phyloP scores from a whole-genome alignment of 1,140 invertebrate species.

The Eufriesea mexicana region DNA sequence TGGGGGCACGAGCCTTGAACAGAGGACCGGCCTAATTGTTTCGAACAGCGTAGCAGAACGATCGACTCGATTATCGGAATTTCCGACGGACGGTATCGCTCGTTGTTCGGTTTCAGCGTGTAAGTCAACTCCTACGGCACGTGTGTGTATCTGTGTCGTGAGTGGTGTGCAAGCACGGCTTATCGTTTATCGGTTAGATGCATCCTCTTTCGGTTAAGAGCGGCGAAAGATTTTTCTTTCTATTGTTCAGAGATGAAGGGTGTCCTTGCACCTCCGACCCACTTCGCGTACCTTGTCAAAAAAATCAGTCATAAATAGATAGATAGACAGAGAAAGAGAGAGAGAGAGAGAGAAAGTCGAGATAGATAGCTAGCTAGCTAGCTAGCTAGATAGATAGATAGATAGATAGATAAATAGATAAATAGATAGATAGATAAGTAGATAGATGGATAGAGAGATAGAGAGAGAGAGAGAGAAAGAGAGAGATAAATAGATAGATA shows the following conservation, averaged over 20 bases:
- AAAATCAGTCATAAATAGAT: conserved; percentile 34
- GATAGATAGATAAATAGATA: not conserved
- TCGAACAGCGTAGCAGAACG: not conserved
- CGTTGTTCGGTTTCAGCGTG: conserved; percentile 20
- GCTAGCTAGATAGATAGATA: not conserved
- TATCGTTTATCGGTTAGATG: conserved; percentile 36
- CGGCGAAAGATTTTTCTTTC: not conserved
- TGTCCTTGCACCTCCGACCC: conserved; percentile 76
- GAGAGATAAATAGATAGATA: not conserved
- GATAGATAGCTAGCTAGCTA: no score
- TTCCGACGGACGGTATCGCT: conserved; percentile 21
- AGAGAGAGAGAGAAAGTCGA: not conserved
- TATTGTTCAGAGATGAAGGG: conserved; percentile 22
- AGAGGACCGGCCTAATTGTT: not conserved
- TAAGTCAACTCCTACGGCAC: conserved; percentile 33
- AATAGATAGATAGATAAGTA: not conserved
- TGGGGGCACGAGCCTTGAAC: conserved; percentile 1
- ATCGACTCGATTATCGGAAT: conserved; percentile 12
- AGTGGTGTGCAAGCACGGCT: conserved; percentile 33
- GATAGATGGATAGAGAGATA: not conserved
- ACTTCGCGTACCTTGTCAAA: conserved; percentile 68
- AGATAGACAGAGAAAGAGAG: not conserved
- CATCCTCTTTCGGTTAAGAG: conserved; percentile 23
- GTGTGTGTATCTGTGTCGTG: conserved; percentile 4
- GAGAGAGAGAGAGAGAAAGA: no score